Percentiles rank a stretch among this genome's conserved stretches.
Conservation (phyloP, 2,888 invertebrate species). For the Dryobotodes eremita region DNA sequence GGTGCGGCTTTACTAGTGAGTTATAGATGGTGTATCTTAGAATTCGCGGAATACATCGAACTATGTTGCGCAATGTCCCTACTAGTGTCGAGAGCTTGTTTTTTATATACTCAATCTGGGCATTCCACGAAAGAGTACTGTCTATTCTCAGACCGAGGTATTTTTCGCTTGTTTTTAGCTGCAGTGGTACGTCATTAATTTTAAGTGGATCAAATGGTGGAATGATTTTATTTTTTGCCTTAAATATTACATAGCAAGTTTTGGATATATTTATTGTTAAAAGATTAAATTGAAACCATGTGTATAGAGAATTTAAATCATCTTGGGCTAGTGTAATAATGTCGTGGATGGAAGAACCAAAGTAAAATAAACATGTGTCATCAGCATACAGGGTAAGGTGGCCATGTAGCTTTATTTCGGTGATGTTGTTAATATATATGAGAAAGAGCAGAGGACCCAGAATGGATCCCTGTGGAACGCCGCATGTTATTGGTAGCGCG, state of each 20-base stretch:
- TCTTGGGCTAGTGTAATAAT: not conserved
- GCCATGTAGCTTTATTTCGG: not conserved
- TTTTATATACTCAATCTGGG: too few relatives aligned
- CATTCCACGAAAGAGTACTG: not conserved
- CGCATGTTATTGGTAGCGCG: too few relatives aligned
- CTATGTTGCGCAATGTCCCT: not conserved
- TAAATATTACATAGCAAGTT: not conserved
- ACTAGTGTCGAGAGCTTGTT: too few relatives aligned
- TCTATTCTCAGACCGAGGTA: conserved; percentile 1
- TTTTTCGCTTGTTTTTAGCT: conserved; percentile 8
- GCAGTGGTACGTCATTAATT: not conserved
- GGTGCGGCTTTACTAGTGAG: not conserved
- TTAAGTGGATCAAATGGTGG: not conserved
- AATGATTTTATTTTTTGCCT: conserved; percentile 7
- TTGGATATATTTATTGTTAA: too few relatives aligned
- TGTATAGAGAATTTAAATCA: not conserved
- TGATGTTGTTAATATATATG: not conserved
- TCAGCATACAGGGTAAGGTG: too few relatives aligned
- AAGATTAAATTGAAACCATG: too few relatives aligned
- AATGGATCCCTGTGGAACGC: too few relatives aligned
- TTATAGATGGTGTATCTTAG: not conserved
- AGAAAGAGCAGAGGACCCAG: not conserved
- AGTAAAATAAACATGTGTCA: not conserved
- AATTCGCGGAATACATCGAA: not conserved
- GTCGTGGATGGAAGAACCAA: not conserved